phyloP scores from a whole-genome alignment of 2,888 invertebrate genomes.

The Formica aserva region DNA sequence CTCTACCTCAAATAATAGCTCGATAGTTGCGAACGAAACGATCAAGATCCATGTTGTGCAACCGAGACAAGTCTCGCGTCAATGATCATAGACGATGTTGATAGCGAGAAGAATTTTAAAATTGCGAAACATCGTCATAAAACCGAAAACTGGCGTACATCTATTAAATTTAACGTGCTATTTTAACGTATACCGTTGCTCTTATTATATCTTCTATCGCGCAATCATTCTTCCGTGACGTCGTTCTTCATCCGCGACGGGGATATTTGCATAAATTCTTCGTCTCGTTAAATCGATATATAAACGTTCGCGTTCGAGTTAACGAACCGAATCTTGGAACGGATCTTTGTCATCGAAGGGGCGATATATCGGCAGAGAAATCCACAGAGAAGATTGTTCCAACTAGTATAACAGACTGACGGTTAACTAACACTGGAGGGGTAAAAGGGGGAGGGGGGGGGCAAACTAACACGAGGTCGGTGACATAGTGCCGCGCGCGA shows the following conservation, averaged over 20 bases:
- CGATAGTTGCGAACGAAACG: background rate
- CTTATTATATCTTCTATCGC: background rate
- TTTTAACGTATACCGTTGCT: background rate
- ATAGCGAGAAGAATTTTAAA: background rate
- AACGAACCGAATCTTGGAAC: slow-evolving; percentile 25
- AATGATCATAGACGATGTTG: background rate
- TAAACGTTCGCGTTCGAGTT: slow-evolving; percentile 36
- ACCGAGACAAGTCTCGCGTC: background rate
- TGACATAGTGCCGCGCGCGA: slow-evolving; percentile 51
- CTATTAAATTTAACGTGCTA: background rate
- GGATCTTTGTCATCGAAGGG: slow-evolving; percentile 4
- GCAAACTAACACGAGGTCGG: slow-evolving; percentile 37
- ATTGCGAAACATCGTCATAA: background rate
- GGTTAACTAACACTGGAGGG: slow-evolving; percentile 18
- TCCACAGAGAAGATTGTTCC: slow-evolving; percentile 18
- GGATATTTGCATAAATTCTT: slow-evolving; percentile 7
- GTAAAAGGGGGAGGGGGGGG: background rate
- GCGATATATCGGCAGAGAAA: slow-evolving; percentile 8
- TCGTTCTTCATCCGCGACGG: background rate
- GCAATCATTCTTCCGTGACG: background rate
- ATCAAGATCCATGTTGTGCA: background rate
- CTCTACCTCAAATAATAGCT: background rate
- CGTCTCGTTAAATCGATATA: slow-evolving; percentile 30
- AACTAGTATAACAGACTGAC: slow-evolving; percentile 41
- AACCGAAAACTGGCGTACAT: background rate